Conservation (phyloP, 2,888 invertebrate genomes). For the Papilio protenor region DNA sequence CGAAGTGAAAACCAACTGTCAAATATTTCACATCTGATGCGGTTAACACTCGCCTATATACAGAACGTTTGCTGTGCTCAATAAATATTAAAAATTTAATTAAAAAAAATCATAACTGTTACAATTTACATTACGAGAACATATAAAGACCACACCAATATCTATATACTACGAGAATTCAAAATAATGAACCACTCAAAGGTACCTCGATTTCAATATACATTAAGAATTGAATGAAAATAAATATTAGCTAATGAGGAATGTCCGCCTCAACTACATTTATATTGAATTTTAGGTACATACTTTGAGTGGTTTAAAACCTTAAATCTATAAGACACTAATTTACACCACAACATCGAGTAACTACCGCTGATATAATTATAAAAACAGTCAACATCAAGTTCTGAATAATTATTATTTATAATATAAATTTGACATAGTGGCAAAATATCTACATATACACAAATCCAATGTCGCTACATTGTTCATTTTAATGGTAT, state of each 20-base stretch:
- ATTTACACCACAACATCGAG: conserved; percentile 85
- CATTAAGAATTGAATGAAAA: conserved; percentile 38
- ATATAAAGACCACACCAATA: conserved; percentile 83
- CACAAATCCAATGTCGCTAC: conserved; percentile 68
- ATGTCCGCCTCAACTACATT: conserved; percentile 32
- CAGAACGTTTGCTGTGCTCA: conserved; percentile 75
- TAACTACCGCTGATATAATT: conserved; percentile 84
- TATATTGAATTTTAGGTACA: conserved; percentile 50
- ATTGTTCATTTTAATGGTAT: conserved; percentile 67
- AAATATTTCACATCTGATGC: conserved; percentile 79
- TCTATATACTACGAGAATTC: conserved; percentile 77
- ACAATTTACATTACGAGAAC: conserved; percentile 77
- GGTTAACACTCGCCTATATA: conserved; percentile 78
- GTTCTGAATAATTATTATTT: conserved; percentile 80
- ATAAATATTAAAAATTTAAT: conserved; percentile 73
- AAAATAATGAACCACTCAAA: conserved; percentile 79
- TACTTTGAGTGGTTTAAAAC: conserved; percentile 72
- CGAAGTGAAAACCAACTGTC: conserved; percentile 14
- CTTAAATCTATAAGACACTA: conserved; percentile 83
- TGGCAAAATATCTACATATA: conserved; percentile 83
- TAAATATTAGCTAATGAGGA: conserved; percentile 33
- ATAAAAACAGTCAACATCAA: conserved; percentile 85
- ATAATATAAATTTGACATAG: conserved; percentile 80
- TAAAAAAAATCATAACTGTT: conserved; percentile 72
- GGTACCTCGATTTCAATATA: conserved; percentile 51